Evolutionary conservation across 2,888 invertebrate species (phyloP), one percentile per base, ranked within the genome.

Genomic region (Leuctra nigra): DNA sequence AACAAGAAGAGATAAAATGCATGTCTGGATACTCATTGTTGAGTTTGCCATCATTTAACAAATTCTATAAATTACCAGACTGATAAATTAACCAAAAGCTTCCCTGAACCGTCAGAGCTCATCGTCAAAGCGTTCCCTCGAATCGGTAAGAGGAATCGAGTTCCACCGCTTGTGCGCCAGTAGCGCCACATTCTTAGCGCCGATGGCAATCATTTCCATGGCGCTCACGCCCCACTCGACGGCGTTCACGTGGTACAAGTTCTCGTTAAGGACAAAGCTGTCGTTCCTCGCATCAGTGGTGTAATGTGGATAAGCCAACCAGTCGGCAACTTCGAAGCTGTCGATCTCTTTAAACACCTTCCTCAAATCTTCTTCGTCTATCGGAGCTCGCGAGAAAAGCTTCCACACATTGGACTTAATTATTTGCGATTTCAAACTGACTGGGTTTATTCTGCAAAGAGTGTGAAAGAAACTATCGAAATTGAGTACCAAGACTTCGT

Each of bases 191-290:
- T 84, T 84, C 65, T 76, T 74, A 2, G 76, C 82, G 39, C 75
- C 76, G 58, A 84, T 76, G 6, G 74, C 74, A 66, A 77, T 77
- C 81, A 82, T 84, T 71, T 84, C 84, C 77, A 84, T 83, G 0
- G 83, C 81, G 66, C 82, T 82, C 1, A 82, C 81, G 1, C 78
- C 77, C 76, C 78, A 77, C 67, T 84, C 84, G 53, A 84, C 77
- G 4, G 79, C 77, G 70, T 82, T 84, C 0, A 80, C 67, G 64
- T 83, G 76, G 66, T 78, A 84, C 47, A 84, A 63, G 16, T 71
- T 69, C 39, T 76, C 70, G 62, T 75, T 68, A 9, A 81, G 66
- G 41, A 75, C 71, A 65, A 82, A 81, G 23, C 72, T 69, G 29
- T 74, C 68, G 3, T 63, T 67, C 48, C 72, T 60, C 4, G 56